These are phyloP conservation scores for Centruroides sculpturatus DNA, from an alignment of 1,140 invertebrate genomes.

Conservation along the genomic window DNA sequence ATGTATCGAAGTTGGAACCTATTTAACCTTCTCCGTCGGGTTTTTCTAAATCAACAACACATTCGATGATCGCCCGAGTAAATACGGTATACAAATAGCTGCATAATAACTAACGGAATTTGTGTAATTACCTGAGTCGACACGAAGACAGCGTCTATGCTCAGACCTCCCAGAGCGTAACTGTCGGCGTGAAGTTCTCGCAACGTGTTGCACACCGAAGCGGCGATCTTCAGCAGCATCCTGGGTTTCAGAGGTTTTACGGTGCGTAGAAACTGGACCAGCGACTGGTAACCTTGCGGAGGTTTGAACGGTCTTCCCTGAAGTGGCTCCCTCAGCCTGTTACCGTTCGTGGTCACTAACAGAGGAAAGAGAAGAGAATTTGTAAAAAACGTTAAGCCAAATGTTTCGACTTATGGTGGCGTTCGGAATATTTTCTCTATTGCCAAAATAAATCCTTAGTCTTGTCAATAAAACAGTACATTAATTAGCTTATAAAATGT, in stretches of 20 bases:
- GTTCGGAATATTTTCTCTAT: no score
- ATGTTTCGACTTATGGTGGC: no score
- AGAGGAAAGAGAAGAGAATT: no score
- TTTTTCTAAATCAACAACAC: no score
- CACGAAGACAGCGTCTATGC: constrained; percentile 21
- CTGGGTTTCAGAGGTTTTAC: constrained; percentile 10
- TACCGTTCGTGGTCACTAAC: no score
- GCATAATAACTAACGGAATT: neutral
- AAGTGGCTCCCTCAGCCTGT: neutral
- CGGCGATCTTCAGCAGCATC: constrained; percentile 19
- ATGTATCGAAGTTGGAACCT: no score
- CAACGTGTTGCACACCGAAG: constrained; percentile 15
- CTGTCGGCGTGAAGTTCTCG: constrained; percentile 18
- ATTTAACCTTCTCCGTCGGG: no score
- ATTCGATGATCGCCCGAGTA: no score
- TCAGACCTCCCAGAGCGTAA: constrained; percentile 19
- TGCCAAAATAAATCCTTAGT: no score
- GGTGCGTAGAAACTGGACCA: constrained; percentile 19
- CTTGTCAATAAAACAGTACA: no score
- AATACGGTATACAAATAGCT: neutral
- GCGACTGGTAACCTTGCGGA: constrained; percentile 19
- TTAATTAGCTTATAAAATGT: no score
- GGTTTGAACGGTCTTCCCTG: constrained; percentile 14
- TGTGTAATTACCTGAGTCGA: constrained; percentile 1
- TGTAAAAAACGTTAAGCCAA: no score